Base-by-base conservation (phyloP, 2,113 vertebrate genomes). In the Gobius niger region DNA sequence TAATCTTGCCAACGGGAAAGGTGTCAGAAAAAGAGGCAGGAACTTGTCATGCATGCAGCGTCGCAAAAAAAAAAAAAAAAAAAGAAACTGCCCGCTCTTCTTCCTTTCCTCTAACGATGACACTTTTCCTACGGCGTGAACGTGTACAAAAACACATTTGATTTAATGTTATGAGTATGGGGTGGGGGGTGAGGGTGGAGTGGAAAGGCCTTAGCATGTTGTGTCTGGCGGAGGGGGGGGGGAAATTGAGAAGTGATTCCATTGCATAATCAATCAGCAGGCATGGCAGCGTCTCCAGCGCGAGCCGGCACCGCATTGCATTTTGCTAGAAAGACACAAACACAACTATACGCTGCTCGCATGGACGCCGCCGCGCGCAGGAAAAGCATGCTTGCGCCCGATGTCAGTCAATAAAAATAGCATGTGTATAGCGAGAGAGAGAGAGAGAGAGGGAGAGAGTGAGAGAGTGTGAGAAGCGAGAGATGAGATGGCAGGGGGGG, bases 41-140 rank as follows among this genome's bases (percentile, higher is more conserved):
- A 84, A 87, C 86, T 85, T 87, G 83, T 85, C 81, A 86, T 83
- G 82, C 83, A 82, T 66, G 71, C 85, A 81, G 82, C 85, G 83
- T 85, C 77, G 42, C 77, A 86, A 67, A 24, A 24, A 24, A 24
- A 24, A 24, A 24, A 24, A 24, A 24, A 24, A 24, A 24, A 24
- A 24, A 24, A 24, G 82, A 42, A 87, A 82, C 84, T 88, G 84
- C 65, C 53, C 76, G 78, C 72, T 60, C 76, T 80, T 73, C 81
- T 59, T 78, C 66, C 63, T 57, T 72, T 64, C 7, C 66, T 67
- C 44, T 13, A 56, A 47, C 53, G n/a, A 40, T 51, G 62, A 47
- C 65, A 9, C 51, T 54, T 60, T 47, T 63, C 10, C 40, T 50
- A 3, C 8, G 14, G 34, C 7, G 2, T 15, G 7, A 16, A 42